Evolutionary conservation across 2,797 vertebrate species (phyloP).

Genomic region (Triplophysa bombifrons): DNA sequence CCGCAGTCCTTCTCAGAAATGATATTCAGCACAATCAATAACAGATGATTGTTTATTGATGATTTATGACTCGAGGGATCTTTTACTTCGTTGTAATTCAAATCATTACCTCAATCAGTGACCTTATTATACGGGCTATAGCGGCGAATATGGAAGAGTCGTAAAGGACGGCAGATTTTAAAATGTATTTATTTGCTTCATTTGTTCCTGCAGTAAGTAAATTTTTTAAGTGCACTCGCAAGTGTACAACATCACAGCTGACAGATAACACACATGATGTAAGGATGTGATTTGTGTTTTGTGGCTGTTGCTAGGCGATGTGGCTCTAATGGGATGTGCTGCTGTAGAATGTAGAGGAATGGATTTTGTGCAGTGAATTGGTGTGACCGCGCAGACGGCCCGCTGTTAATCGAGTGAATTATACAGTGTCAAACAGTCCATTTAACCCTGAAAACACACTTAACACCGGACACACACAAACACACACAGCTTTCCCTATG

Average conservation of each 20-base stretch:
- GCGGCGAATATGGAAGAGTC: too few species aligned
- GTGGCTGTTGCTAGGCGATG: conserved; percentile 62
- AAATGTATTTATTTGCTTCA: too few species aligned
- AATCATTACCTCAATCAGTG: too few species aligned
- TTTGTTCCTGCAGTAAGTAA: too few species aligned
- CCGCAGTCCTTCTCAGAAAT: not conserved
- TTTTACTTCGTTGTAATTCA: too few species aligned
- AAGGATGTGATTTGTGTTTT: not conserved
- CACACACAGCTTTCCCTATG: conserved; percentile 31
- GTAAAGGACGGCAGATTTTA: too few species aligned
- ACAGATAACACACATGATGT: too few species aligned
- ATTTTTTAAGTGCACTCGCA: too few species aligned
- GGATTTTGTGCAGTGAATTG: conserved; percentile 79
- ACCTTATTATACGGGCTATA: too few species aligned
- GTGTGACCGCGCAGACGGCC: conserved; percentile 76
- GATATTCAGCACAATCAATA: not conserved
- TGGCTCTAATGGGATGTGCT: conserved; percentile 67
- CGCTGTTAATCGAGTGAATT: conserved; percentile 76
- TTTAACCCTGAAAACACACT: conserved; percentile 78
- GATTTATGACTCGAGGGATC: not conserved
- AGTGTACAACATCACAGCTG: too few species aligned
- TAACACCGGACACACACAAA: conserved; percentile 65
- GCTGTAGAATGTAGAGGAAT: conserved; percentile 76
- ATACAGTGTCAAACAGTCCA: conserved; percentile 80
- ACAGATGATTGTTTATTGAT: not conserved